Evolutionary conservation across 2,888 invertebrate species (phyloP).

Genomic region (Arctia plantaginis): DNA sequence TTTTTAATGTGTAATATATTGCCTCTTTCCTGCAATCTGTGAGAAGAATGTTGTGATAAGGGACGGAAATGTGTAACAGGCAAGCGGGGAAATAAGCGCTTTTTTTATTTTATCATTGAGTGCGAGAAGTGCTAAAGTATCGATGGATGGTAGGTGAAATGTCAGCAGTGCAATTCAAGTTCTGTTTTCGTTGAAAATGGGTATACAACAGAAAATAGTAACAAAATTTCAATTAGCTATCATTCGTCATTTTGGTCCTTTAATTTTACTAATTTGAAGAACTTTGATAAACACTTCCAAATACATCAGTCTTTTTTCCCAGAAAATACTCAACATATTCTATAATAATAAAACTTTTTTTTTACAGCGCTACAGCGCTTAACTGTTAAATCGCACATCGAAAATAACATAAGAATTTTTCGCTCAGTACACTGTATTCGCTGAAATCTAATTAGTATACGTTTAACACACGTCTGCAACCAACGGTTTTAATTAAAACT

Average conservation of each 20-base stretch:
- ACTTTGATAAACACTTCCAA: neutral
- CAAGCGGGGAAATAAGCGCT: too few species aligned
- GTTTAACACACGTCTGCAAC: slow-evolving; percentile 67
- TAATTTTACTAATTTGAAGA: too few species aligned
- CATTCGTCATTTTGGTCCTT: too few species aligned
- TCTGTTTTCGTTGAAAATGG: neutral
- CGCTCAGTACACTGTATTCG: slow-evolving; percentile 54
- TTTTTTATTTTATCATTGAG: too few species aligned
- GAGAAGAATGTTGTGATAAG: neutral
- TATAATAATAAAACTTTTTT: neutral
- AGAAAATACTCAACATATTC: too few species aligned
- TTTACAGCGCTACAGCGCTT: slow-evolving; percentile 47
- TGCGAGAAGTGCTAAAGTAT: too few species aligned
- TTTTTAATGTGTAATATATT: neutral
- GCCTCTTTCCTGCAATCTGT: neutral
- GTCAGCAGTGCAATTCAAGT: too few species aligned
- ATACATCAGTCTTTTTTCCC: too few species aligned
- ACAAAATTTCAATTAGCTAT: too few species aligned
- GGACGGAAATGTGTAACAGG: too few species aligned
- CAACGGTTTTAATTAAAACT: slow-evolving; percentile 74
- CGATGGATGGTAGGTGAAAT: too few species aligned
- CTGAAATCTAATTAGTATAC: slow-evolving; percentile 73
- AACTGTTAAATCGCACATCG: slow-evolving; percentile 20
- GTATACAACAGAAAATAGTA: neutral
- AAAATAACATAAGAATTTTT: slow-evolving; percentile 65